These are phyloP conservation scores for Pluvianellus socialis DNA, from an alignment of 2,113 vertebrate species.

Conservation along the genomic window DNA sequence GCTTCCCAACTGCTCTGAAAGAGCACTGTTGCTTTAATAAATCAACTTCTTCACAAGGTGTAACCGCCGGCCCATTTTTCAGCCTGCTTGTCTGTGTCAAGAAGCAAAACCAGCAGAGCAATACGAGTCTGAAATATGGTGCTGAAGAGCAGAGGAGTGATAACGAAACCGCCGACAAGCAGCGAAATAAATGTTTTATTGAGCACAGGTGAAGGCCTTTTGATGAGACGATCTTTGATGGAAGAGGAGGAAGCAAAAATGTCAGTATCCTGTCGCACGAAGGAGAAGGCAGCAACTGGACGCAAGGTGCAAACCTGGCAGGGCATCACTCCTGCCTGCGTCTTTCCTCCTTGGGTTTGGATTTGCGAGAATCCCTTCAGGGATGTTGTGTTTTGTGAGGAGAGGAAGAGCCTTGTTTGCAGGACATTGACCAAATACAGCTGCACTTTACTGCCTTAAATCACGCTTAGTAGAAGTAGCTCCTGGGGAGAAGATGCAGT, in stretches of 20 bases:
- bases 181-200: constrained; percentile 32
- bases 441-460: not conserved
- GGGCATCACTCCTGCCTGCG: not conserved
- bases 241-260: constrained; percentile 14
- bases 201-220: constrained; percentile 28
- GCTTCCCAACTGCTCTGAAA: not conserved
- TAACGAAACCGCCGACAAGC: constrained; percentile 21
- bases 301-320: not conserved
- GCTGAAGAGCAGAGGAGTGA: constrained; percentile 28
- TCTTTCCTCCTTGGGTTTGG: not conserved
- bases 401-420: not conserved
- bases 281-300: not conserved
- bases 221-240: constrained; percentile 13
- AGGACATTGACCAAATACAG: not conserved
- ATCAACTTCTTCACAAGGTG: constrained; percentile 21
- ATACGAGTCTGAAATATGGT: constrained; percentile 20
- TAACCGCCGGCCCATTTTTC: constrained; percentile 11
- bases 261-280: not conserved
- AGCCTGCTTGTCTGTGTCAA: constrained; percentile 28
- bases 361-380: not conserved
- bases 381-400: not conserved
- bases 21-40: constrained; percentile 5
- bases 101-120: constrained; percentile 37
- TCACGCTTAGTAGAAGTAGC: not conserved
- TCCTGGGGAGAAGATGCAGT: not conserved